Conservation (phyloP, 2,113 vertebrate species). For the Apodemus sylvaticus region DNA sequence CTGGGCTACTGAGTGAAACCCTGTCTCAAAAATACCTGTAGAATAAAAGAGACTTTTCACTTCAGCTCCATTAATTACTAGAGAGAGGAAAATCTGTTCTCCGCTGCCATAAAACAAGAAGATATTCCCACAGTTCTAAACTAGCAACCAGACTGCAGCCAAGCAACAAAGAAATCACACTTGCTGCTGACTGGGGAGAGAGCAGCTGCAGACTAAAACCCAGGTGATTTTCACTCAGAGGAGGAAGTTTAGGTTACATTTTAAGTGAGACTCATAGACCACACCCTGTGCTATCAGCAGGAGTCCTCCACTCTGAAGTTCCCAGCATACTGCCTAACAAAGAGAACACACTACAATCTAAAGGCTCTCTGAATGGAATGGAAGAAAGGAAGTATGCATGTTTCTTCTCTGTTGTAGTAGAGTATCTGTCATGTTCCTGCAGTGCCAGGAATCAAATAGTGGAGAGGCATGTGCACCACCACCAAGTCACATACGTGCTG, state of each 20-base stretch:
- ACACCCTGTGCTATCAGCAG: not conserved
- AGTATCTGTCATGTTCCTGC: not conserved
- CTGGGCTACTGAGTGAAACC: not conserved
- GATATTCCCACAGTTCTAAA: not conserved
- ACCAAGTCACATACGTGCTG: not conserved
- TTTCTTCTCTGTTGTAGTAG: constrained; percentile 31
- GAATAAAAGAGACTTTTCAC: not conserved
- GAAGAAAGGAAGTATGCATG: not conserved
- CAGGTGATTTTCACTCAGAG: constrained; percentile 33
- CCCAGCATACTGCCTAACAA: not conserved
- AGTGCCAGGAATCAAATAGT: not conserved
- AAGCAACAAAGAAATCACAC: constrained; percentile 11
- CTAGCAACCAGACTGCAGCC: not conserved
- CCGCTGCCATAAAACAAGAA: not conserved
- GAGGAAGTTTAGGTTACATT: constrained; percentile 18
- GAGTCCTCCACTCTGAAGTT: not conserved
- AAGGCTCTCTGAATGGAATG: not conserved
- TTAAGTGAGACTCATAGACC: constrained; percentile 37
- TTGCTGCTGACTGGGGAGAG: not conserved
- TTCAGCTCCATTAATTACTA: not conserved
- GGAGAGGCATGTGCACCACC: not conserved
- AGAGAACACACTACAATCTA: not conserved
- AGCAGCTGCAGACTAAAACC: not conserved
- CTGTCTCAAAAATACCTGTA: not conserved
- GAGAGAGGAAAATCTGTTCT: not conserved